These are phyloP conservation scores for Tridacna crocea DNA, from an alignment of 2,888 invertebrate genomes.

Conservation along the genomic window DNA sequence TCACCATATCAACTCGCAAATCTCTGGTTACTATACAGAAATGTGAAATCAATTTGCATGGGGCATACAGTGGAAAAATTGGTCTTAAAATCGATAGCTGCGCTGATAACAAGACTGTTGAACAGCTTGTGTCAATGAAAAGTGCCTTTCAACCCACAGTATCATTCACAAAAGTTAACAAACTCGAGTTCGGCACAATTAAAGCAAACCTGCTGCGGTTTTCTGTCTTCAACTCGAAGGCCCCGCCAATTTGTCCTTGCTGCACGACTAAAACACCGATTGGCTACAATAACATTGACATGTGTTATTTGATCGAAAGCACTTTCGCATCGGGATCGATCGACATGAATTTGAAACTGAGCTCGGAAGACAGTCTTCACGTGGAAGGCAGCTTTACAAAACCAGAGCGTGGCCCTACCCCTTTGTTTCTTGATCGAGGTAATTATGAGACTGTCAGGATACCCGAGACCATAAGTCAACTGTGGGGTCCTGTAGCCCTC, in stretches of 20 bases:
- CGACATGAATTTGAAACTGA: background rate
- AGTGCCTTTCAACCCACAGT: conserved; percentile 1
- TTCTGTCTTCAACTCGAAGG: background rate
- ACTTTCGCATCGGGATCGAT: background rate
- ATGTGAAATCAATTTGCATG: background rate
- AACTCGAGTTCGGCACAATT: conserved; percentile 29
- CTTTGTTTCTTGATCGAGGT: conserved; percentile 41
- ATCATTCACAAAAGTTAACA: background rate
- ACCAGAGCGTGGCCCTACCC: conserved; percentile 29
- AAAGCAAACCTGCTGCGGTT: conserved; percentile 24
- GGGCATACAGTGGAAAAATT: background rate
- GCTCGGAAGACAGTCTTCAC: conserved; percentile 5
- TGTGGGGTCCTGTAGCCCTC: conserved; percentile 54
- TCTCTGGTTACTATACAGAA: conserved; percentile 46
- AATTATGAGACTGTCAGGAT: conserved; percentile 42
- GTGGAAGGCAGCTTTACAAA: conserved; percentile 35
- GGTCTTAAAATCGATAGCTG: background rate
- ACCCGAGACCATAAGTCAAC: conserved; percentile 46
- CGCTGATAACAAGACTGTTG: background rate
- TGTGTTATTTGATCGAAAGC: conserved; percentile 22
- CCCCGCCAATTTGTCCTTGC: conserved; percentile 36
- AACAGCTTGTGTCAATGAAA: background rate
- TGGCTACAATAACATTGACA: conserved; percentile 41
- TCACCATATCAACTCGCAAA: conserved; percentile 65
- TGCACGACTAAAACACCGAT: conserved; percentile 18